These are phyloP conservation scores for Brachypalpus laphriformis DNA, from an alignment of 2,888 invertebrate species.

Conservation along the genomic window DNA sequence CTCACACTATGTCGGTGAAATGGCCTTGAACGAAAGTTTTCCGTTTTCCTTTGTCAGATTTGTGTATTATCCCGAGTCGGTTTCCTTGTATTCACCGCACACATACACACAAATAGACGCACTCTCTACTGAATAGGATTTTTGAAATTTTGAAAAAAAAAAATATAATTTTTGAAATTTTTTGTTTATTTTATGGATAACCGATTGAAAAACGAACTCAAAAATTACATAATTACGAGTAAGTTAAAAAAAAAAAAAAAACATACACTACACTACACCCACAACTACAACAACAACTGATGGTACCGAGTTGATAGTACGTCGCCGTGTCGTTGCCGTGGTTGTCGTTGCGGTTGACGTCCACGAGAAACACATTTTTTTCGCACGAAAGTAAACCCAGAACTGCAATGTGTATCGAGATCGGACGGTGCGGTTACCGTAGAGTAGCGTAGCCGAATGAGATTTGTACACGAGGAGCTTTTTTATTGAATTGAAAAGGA, in stretches of 20 bases:
- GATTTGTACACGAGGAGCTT: conserved; percentile 70
- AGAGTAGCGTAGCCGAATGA: conserved; percentile 72
- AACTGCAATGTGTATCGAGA: conserved; percentile 58
- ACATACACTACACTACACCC: conserved; percentile 32
- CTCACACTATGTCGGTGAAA: conserved; percentile 67
- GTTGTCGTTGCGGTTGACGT: conserved; percentile 46
- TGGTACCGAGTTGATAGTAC: conserved; percentile 7
- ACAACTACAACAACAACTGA: conserved; percentile 30
- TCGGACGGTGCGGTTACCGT: conserved; percentile 67
- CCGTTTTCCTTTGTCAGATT: conserved; percentile 72
- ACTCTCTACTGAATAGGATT: conserved; percentile 34
- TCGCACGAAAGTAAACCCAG: conserved; percentile 54
- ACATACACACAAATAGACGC: background rate
- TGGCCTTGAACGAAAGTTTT: conserved; percentile 74
- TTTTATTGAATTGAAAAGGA: conserved; percentile 72
- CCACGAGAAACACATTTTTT: conserved; percentile 62
- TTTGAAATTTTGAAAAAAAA: conserved; percentile 16
- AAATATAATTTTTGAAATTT: conserved; percentile 3
- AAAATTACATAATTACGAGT: conserved; percentile 63
- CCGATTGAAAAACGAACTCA: conserved; percentile 27
- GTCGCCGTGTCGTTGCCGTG: conserved; percentile 16
- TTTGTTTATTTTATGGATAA: conserved; percentile 7
- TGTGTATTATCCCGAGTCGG: conserved; percentile 60
- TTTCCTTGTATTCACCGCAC: conserved; percentile 23
- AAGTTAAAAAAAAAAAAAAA: background rate